Percentiles rank a stretch among this genome's conserved stretches.
Conservation (phyloP, 2,797 vertebrate species). For the Eulemur rubriventer region DNA sequence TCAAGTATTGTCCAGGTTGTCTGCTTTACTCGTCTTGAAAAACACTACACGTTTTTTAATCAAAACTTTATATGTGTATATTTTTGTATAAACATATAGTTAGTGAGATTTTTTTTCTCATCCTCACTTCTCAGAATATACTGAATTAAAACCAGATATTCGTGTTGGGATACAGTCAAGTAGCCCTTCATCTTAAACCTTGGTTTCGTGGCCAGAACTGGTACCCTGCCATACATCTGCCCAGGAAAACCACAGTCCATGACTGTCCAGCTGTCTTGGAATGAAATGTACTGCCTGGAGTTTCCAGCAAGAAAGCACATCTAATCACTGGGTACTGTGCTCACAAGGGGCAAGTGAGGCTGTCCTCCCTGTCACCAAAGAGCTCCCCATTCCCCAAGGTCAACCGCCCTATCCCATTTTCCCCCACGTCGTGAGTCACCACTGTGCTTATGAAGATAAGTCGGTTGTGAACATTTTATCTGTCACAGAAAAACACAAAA, state of each 20-base stretch:
- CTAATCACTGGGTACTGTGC: neutral
- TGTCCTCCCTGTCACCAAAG: constrained; percentile 32
- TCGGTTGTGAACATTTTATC: constrained; percentile 64
- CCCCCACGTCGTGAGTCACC: neutral
- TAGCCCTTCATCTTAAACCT: neutral
- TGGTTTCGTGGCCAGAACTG: neutral
- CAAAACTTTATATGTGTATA: neutral
- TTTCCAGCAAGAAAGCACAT: neutral
- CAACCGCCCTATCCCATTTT: neutral
- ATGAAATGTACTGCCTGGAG: neutral
- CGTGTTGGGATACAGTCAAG: neutral
- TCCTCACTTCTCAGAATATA: neutral
- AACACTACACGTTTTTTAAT: neutral
- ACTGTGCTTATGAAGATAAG: constrained; percentile 44
- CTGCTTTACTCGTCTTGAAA: constrained; percentile 1
- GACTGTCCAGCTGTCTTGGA: neutral
- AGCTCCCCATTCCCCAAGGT: neutral
- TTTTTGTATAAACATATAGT: neutral
- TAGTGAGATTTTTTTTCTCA: neutral
- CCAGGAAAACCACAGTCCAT: neutral
- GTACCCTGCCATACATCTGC: neutral
- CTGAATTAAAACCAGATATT: constrained; percentile 34
- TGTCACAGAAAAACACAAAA: constrained; percentile 66
- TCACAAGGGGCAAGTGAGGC: neutral
- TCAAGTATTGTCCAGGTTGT: neutral